Evolutionary conservation across 2,797 vertebrate genomes (phyloP), one percentile per base, ranked within the genome.

Genomic region (Gobionotothen gibberifrons): DNA sequence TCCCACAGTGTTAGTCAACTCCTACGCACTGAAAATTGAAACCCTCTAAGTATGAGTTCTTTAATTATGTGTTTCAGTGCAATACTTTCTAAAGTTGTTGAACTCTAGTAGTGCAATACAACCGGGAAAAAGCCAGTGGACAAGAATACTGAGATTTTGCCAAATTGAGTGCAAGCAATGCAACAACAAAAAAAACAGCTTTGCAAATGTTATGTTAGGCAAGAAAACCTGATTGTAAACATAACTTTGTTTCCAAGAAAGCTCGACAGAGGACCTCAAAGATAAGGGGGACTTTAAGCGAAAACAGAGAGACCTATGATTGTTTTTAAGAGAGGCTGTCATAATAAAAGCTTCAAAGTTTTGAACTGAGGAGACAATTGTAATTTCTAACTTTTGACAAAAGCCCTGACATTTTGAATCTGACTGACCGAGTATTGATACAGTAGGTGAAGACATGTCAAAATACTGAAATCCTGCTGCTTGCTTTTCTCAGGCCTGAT

Each of bases 331-430:
- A 43, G 17, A 58, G 3, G 57, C 42, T 81, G 72, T 68, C 69
- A 74, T 47, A 72, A 54, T 70, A 71, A 79, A 78, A 74, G 65
- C 63, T 32, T 83, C 36, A 54, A 16, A 48, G 73, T 72, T 71
- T 70, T 77, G 58, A 69, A 48, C 62, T 69, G 49, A 36, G 0
- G 19, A 78, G 44, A 72, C 56, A 43, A 69, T 60, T 58, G 49
- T 62, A 52, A 79, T 84, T 76, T 60, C 26, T 36, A 67, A 53
- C 62, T 51, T 81, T 76, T 49, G 55, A 74, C 54, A 22, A n/a
- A 1, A 77, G 44, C 11, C 26, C 21, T 6, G n/a, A 57, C 15
- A 52, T 69, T 67, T 72, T 52, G 16, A 69, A 40, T 68, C 46
- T 69, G 5, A 46, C 48, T 62, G 47, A 44, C 14, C 51, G 53